Percentiles rank a stretch among this genome's conserved stretches.
Evolutionary conservation across 2,113 vertebrate genomes (phyloP).

Genomic region (Heliornis fulica): DNA sequence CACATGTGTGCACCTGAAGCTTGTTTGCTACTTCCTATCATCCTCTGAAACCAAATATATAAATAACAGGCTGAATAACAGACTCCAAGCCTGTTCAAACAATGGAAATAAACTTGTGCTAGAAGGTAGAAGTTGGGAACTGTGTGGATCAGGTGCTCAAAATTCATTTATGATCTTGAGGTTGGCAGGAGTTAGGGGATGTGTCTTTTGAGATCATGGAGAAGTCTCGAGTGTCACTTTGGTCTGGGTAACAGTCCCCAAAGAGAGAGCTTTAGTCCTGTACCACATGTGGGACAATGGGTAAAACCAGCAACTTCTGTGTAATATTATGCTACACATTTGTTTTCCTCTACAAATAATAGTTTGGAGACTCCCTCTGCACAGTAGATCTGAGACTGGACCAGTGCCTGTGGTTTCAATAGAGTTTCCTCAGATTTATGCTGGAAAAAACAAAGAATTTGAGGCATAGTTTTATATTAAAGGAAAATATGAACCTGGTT

Average conservation of each 20-base stretch:
- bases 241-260: not conserved
- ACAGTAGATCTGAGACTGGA: not conserved
- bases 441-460: not conserved
- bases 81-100: not conserved
- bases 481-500: not conserved
- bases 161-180: no score
- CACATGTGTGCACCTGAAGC: not conserved
- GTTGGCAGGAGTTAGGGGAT: not conserved
- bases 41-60: not conserved
- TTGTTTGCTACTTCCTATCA: not conserved
- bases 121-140: not conserved
- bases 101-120: not conserved
- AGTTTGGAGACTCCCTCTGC: not conserved
- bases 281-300: accelerated
- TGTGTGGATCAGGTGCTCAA: not conserved
- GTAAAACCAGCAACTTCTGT: not conserved
- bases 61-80: not conserved
- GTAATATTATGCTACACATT: not conserved
- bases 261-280: not conserved
- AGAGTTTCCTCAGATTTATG: not conserved
- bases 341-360: not conserved
- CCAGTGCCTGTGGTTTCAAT: not conserved
- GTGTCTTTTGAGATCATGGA: not conserved
- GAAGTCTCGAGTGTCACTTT: not conserved
- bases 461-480: not conserved